These are phyloP conservation scores for Torymus aiolomorphi DNA, from an alignment of 2,888 invertebrate species.

Conservation along the genomic window DNA sequence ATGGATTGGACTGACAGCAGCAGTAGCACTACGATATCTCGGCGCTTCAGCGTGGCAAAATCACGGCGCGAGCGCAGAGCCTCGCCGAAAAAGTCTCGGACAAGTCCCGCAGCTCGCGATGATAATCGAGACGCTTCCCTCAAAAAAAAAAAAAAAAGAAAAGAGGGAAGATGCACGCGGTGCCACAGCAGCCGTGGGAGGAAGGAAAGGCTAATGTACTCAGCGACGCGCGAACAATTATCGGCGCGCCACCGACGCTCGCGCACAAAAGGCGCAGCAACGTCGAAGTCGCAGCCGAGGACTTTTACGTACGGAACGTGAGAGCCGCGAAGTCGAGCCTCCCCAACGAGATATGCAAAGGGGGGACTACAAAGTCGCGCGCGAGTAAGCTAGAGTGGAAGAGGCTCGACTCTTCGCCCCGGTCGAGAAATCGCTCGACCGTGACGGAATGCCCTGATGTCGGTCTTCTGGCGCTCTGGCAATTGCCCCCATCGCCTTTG, in stretches of 20 bases:
- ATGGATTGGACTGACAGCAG: background rate
- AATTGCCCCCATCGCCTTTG: background rate
- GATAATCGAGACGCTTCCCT: background rate
- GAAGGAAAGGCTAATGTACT: background rate
- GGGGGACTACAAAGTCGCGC: slow-evolving; percentile 61
- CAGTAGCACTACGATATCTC: slow-evolving; percentile 29
- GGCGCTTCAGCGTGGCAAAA: slow-evolving; percentile 41
- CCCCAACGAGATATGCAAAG: slow-evolving; percentile 36
- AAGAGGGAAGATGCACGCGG: slow-evolving; percentile 22
- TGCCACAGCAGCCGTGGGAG: slow-evolving; percentile 52
- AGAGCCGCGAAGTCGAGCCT: slow-evolving; percentile 57
- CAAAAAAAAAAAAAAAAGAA: slow-evolving; percentile 15
- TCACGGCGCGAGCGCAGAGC: slow-evolving; percentile 10
- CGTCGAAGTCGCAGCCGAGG: slow-evolving; percentile 27
- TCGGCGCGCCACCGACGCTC: slow-evolving; percentile 2
- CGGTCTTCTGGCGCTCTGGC: slow-evolving; percentile 22
- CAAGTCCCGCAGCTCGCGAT: background rate
- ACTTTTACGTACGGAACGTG: slow-evolving; percentile 15
- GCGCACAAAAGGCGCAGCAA: slow-evolving; percentile 24
- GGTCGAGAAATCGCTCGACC: slow-evolving; percentile 72
- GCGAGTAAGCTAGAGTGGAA: slow-evolving; percentile 43
- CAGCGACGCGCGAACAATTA: background rate
- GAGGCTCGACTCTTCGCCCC: slow-evolving; percentile 60
- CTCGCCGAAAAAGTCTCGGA: slow-evolving; percentile 47
- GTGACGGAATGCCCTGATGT: slow-evolving; percentile 56